Base-by-base conservation (phyloP, 2,888 invertebrate genomes). In the Ichneumoninae sp. region DNA sequence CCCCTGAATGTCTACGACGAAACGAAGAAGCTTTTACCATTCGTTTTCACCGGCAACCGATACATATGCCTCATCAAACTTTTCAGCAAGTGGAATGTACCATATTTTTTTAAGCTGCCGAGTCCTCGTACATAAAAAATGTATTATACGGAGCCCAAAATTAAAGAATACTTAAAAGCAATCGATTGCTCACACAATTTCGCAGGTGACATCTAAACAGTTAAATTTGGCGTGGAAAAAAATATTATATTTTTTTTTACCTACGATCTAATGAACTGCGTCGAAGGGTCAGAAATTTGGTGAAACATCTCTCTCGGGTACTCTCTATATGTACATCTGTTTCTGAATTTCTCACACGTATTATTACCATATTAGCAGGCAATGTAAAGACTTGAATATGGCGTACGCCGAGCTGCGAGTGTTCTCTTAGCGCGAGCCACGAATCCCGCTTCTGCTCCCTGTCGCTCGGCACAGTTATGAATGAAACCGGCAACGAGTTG, bases 401-500 rank as follows among this genome's bases (percentile, higher is more conserved):
- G 44, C 60, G 47, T 30, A 30, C 30, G n/a, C 52, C 10, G 60
- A 47, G 44, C 60, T 54, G 47, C 10, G 50, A 65, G 50, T 8
- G 33, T 52, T 68, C 52, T 33, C 71, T 66, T 66, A 77, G 57
- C 10, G 66, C 66, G 82, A 33, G 30, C 33, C 72, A 62, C 71
- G 77, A 78, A 77, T 47, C 71, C 50, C 47, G 77, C 40, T 74
- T 74, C 26, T 33, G 19, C 54, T 30, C 54, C 47, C 69, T 10
- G n/a, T 30, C 57, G 22, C 66, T 40, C 16, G 54, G 66, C 60
- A 66, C 50, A 75, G 87, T 88, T 88, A 89, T 88, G 89, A 90
- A 89, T 88, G 90, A 89, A 89, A 86, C 87, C 86, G 82, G 85
- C 86, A 89, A 88, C 87, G 87, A 89, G 89, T 88, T 90, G 89